phyloP scores from a whole-genome alignment of 2,888 invertebrate species.

The Myathropa florea region DNA sequence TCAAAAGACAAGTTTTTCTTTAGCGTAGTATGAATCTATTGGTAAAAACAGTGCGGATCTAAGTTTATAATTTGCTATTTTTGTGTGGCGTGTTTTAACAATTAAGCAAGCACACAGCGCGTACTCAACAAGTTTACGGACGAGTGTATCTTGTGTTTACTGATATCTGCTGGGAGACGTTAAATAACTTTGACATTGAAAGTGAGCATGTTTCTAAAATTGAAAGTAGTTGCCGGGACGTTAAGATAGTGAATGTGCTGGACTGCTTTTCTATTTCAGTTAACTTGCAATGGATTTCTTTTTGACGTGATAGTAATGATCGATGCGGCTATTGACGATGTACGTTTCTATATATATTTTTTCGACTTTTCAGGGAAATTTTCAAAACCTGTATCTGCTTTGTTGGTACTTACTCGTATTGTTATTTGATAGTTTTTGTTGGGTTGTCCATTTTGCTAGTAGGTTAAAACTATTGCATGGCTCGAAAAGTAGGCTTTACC shows the following conservation, averaged over 20 bases:
- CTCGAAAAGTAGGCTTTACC: neutral
- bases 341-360: too few species aligned
- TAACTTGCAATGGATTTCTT: neutral
- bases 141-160: slow-evolving; percentile 4
- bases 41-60: slow-evolving; percentile 26
- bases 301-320: neutral
- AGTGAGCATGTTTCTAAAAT: slow-evolving; percentile 58
- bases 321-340: neutral
- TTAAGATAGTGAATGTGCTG: neutral
- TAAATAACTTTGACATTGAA: slow-evolving; percentile 70
- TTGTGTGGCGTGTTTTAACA: slow-evolving; percentile 41
- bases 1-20: slow-evolving; percentile 50
- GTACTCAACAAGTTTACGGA: slow-evolving; percentile 15
- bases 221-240: slow-evolving; percentile 55
- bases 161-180: slow-evolving; percentile 20
- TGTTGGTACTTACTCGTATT: neutral
- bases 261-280: slow-evolving; percentile 9
- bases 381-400: neutral
- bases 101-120: slow-evolving; percentile 17
- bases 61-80: slow-evolving; percentile 15
- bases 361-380: neutral
- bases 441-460: neutral
- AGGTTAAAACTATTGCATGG: neutral
- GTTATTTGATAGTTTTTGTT: neutral
- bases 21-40: neutral